Base-by-base conservation (phyloP, 1,140 invertebrate genomes). In the Antheraea pernyi region DNA sequence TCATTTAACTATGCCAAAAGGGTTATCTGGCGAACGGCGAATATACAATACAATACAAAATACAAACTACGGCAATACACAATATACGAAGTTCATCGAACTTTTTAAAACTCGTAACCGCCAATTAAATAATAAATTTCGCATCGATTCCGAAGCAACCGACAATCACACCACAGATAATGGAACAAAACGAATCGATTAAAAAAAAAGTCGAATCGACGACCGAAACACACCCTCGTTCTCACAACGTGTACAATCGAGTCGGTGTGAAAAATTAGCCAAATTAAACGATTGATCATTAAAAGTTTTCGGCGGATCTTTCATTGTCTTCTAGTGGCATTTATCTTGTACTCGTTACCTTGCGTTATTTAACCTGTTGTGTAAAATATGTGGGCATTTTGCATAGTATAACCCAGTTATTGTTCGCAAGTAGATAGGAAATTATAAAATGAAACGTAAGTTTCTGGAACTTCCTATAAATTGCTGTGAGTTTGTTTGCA, bases 91-190 rank as follows among this genome's bases (percentile, higher is more conserved):
- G 83, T 81, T 81, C 78, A 78, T 78, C 79, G 84, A 75, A 75
- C 86, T 71, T 79, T 59, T 73, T 69, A 76, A 81, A 85, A 82
- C 82, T 75, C 71, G 73, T 76, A 84, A 82, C 78, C 74, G 73
- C 81, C 88, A 89, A 91, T 91, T 91, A 91, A 89, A 89, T 86
- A 84, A 88, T 91, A 91, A 88, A 91, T 89, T 85, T 82, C 81
- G 73, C 81, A 81, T 82, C 81, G 86, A 83, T 84, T 67, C 82
- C 22, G 75, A 80, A 80, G 80, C 80, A 89, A 88, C 88, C 85
- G 81, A 91, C 88, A 89, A 91, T 91, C 88, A 90, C 81, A 88
- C 84, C 78, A 81, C 82, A 88, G 84, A 88, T 84, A 85, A 87
- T 84, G 78, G 82, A 85, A 87, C 82, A 88, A 86, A 86, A 88